phyloP scores from a whole-genome alignment of 2,113 vertebrate species.

The Narcine bancroftii region DNA sequence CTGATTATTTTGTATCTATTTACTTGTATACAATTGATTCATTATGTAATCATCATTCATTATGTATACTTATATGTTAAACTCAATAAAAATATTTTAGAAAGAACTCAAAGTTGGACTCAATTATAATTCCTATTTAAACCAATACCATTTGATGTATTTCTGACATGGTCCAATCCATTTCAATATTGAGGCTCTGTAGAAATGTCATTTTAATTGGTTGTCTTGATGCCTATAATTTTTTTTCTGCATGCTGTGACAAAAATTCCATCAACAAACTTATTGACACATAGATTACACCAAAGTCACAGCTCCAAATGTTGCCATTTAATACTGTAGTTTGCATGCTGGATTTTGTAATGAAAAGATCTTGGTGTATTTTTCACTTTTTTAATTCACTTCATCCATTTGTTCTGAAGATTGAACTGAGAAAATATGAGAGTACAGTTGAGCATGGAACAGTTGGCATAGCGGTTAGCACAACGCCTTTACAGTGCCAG shows the following conservation, averaged over 20 bases:
- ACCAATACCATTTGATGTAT: background rate
- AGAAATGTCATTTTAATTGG: background rate
- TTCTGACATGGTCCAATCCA: background rate
- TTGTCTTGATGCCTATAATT: background rate
- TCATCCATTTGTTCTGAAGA: background rate
- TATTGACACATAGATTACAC: background rate
- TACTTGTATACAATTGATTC: too few species aligned
- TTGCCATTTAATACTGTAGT: background rate
- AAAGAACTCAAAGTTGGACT: too few species aligned
- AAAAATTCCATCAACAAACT: background rate
- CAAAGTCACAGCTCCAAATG: background rate
- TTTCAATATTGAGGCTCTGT: background rate
- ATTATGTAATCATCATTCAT: too few species aligned
- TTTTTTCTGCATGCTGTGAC: background rate
- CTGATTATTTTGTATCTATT: too few species aligned
- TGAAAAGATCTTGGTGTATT: background rate
- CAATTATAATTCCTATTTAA: background rate
- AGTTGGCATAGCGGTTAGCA: too few species aligned
- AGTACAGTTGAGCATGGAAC: too few species aligned
- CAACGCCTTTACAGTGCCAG: too few species aligned
- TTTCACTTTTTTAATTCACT: constrained; percentile 13
- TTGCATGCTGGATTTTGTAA: background rate
- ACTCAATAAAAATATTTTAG: too few species aligned
- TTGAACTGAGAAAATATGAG: background rate
- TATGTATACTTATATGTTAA: too few species aligned